Base-by-base conservation (phyloP, 2,888 invertebrate genomes). In the Eumacrocentrus americanus region DNA sequence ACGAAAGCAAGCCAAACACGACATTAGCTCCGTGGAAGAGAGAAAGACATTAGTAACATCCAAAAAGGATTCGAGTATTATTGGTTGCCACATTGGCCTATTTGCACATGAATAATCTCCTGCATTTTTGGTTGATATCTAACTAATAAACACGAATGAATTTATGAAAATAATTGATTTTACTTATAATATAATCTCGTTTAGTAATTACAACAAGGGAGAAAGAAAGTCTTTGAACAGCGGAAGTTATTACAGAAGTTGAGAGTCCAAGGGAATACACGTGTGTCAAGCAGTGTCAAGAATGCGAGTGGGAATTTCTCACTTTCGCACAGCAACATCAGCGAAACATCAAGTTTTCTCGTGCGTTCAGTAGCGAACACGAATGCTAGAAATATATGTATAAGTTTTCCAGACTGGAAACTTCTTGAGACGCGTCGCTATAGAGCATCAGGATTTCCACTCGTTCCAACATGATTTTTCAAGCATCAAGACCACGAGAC, bases 251-350 rank as follows among this genome's bases (percentile, higher is more conserved):
- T 40, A 44, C 25, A 14, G 14, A 16, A 12, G 29, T 40, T 25
- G 14, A 34, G 25, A 25, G 53, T 23, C 22, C 23, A 40, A 40
- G 22, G 37, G 12, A 11, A 16, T 9, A 29, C 29, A 9, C 29
- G 29, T n/a, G n/a, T n/a, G 29, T 29, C 29, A 29, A 29, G 9
- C 29, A 53, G 12, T 53, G 25, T 40, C 40, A 29, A 42, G 53
- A 53, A 37, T 52, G 25, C 14, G 9, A 40, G 42, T 40, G 53
- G 25, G 53, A 25, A 52, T 53, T 40, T 53, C 25, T 40, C 53
- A 53, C 53, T 53, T 53, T 53, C 53, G 40, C 53, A 40, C 40
- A 29, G n/a, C n/a, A n/a, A n/a, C n/a, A n/a, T n/a, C n/a, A n/a
- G 50, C 11, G 34, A 25, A 25, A 29, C 34, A 7, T n/a, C n/a